A percentile compares a stretch with the other conserved stretches of the same genome.
phyloP scores from a whole-genome alignment of 2,888 invertebrate genomes.

The Dyspetes luteomarginatus region DNA sequence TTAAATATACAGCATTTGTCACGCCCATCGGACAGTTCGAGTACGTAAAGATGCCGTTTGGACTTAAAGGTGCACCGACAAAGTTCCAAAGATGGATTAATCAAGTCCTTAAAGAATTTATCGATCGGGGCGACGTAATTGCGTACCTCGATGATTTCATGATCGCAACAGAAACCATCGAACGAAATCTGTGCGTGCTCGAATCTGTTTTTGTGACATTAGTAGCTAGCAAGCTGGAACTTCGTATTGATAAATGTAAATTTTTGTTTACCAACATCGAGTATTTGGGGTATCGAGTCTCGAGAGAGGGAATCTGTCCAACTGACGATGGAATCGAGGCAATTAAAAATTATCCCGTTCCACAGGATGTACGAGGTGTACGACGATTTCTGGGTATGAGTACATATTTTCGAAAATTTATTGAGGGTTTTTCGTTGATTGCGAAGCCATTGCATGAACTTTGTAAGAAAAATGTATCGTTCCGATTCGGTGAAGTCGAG shows the following conservation, averaged over 20 bases:
- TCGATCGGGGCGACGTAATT: constrained; percentile 33
- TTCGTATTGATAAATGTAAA: constrained; percentile 63
- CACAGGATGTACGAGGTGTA: constrained; percentile 60
- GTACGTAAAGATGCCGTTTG: constrained; percentile 55
- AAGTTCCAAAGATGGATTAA: constrained; percentile 53
- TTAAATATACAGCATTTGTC: constrained; percentile 60
- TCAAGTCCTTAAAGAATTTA: constrained; percentile 39
- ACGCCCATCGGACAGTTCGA: no score
- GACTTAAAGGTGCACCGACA: constrained; percentile 54
- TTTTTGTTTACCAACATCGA: constrained; percentile 63
- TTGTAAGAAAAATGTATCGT: constrained; percentile 61
- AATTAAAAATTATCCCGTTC: constrained; percentile 18
- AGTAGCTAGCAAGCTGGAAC: constrained; percentile 39
- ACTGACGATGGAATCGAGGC: constrained; percentile 20
- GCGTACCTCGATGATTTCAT: constrained; percentile 58
- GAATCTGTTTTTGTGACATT: constrained; percentile 36
- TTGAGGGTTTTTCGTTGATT: constrained; percentile 67
- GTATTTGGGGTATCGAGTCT: constrained; percentile 68
- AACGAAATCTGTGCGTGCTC: constrained; percentile 42
- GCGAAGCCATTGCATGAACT: constrained; percentile 75
- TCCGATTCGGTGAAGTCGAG: constrained; percentile 69
- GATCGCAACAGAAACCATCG: constrained; percentile 33
- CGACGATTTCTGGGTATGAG: constrained; percentile 72
- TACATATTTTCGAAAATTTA: constrained; percentile 72
- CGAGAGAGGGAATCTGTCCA: constrained; percentile 11